Evolutionary conservation across 2,113 vertebrate species (phyloP), one percentile per base, ranked within the genome.

Genomic region (Pogona vitticeps): DNA sequence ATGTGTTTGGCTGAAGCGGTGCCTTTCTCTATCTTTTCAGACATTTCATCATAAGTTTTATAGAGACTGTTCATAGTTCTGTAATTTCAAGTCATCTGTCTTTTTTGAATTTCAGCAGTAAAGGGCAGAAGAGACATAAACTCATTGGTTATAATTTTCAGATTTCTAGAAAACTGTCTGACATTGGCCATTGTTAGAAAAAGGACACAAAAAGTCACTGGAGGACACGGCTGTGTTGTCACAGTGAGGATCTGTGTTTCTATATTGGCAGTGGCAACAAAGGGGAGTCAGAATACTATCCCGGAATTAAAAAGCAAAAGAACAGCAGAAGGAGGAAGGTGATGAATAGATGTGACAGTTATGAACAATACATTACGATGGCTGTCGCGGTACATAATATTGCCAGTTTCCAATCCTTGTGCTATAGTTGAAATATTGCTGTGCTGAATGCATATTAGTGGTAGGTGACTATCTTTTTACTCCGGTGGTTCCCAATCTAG

Each of bases 291-390:
- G 72, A 92, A 87, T 86, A 70, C 46, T 82, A 28, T 0, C 67
- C 83, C 84, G 38, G 89, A 92, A 88, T 91, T 90, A 61, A 91
- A 93, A 78, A 26, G 82, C 80, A 92, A 88, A 84, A 82, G 71
- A 86, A 56, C 46, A 70, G 73, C 0, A 0, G 56, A 86, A 89
- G 59, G 70, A 72, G 36, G 88, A 85, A 85, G 89, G 73, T 68
- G 23, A 17, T 81, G 83, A 83, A 61, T 1, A 15, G 72, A 73
- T n/a, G 40, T 83, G 89, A 33, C 77, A 80, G 75, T 81, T 89
- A 33, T 89, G 91, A 92, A n/a, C 83, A 92, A 73, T 91, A 77
- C 61, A 88, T 87, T 91, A 86, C 70, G 63, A 1, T 84, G 75
- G 78, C 78, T 88, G 85, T 84, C 86, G 61, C 73, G 84, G 67